Conservation (phyloP, 1,140 invertebrate genomes). For the Drosophila varians region DNA sequence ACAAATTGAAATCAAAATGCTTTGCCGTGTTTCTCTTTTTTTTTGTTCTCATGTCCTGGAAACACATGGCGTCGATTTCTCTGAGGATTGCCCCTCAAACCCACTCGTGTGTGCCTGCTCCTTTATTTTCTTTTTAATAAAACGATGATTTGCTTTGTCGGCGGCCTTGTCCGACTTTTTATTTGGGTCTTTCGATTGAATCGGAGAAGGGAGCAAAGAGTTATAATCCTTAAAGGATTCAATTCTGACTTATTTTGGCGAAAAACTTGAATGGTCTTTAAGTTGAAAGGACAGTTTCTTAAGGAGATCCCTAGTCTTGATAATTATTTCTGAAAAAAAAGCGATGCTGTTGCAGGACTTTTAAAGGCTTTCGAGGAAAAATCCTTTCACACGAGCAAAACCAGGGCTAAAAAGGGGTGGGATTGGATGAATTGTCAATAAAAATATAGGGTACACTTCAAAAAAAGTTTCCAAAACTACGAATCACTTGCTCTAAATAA, state of each 20-base stretch:
- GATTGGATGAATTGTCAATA: not conserved
- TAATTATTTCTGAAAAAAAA: not conserved
- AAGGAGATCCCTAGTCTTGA: not conserved
- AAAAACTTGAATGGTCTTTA: constrained; percentile 37
- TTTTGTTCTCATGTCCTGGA: constrained; percentile 1
- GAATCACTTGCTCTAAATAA: not conserved
- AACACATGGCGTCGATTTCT: constrained; percentile 22
- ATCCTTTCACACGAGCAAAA: constrained; percentile 27
- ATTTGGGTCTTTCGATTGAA: not conserved
- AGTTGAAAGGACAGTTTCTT: constrained; percentile 1
- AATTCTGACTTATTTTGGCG: constrained; percentile 6
- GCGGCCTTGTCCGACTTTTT: constrained; percentile 6
- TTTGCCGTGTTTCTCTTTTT: constrained; percentile 48
- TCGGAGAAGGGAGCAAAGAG: not conserved
- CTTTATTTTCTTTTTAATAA: constrained; percentile 64
- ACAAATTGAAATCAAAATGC: constrained; percentile 61
- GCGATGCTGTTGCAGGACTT: constrained; percentile 25
- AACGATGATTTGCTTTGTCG: constrained; percentile 46
- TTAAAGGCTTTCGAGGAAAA: constrained; percentile 58
- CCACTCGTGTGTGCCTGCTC: not conserved
- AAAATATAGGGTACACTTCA: not conserved
- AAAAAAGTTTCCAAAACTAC: not conserved
- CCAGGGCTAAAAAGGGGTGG: not conserved
- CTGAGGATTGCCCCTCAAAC: constrained; percentile 13
- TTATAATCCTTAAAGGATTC: not conserved